phyloP scores from a whole-genome alignment of 92 coral and sea anemone species.

The Desmophyllum pertusum region DNA sequence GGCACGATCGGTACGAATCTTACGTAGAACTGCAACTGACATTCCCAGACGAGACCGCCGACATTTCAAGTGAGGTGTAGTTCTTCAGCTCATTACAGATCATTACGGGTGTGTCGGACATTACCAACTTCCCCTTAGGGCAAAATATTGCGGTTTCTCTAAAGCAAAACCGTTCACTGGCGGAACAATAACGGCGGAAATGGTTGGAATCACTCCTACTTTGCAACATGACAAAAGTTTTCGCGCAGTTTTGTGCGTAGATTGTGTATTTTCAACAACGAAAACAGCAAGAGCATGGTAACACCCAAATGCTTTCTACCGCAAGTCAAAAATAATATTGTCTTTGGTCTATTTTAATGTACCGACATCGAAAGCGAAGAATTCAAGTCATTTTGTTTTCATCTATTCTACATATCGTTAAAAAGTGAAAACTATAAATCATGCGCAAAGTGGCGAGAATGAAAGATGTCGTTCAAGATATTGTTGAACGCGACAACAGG shows the following conservation, averaged over 20 bases:
- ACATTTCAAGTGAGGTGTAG: slow-evolving; percentile 1
- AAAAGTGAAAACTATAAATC: not conserved
- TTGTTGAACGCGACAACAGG: not conserved
- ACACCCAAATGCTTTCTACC: not conserved
- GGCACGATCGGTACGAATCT: slow-evolving; percentile 20
- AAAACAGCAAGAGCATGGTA: not conserved
- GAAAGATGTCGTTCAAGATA: not conserved
- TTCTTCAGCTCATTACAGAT: not conserved
- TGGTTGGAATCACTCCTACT: not conserved
- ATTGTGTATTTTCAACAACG: not conserved
- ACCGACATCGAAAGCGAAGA: not conserved
- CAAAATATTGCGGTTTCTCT: slow-evolving; percentile 26
- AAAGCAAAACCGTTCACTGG: not conserved
- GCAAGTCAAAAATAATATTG: not conserved
- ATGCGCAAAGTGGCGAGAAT: not conserved
- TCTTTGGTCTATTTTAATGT: not conserved
- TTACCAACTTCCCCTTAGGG: not conserved
- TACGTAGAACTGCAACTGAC: not conserved
- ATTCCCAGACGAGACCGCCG: slow-evolving; percentile 6
- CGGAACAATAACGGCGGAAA: not conserved
- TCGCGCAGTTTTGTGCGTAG: not conserved
- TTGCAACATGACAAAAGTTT: slow-evolving; percentile 1
- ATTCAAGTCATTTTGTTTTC: not conserved
- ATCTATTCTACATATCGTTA: not conserved
- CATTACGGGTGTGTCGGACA: slow-evolving; percentile 4